A percentile compares a stretch with the other conserved stretches of the same genome.
Conservation (phyloP, 2,113 vertebrate species). For the Osmerus mordax region DNA sequence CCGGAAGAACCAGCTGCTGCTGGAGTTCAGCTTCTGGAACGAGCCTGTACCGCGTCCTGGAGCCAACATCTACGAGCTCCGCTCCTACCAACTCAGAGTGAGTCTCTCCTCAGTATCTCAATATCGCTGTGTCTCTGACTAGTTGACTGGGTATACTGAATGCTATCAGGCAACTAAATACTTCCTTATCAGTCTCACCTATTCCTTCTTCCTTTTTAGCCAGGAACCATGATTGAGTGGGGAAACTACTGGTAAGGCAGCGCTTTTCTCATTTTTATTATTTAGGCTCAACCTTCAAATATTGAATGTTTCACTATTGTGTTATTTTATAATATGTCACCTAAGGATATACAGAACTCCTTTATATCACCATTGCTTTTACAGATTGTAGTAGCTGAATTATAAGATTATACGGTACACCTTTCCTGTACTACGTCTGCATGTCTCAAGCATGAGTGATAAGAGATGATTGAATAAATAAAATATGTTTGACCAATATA, state of each 20-base stretch:
- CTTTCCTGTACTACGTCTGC: conserved; percentile 25
- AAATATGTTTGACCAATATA: not conserved
- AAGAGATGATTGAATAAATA: conserved; percentile 5
- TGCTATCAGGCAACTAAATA: not conserved
- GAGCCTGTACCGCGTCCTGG: conserved; percentile 86
- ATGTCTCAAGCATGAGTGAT: conserved; percentile 36
- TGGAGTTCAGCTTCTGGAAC: conserved; percentile 99
- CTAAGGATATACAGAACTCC: not conserved
- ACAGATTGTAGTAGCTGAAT: conserved; percentile 52
- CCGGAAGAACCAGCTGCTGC: conserved; percentile 88
- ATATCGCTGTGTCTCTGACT: not conserved
- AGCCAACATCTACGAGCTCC: conserved; percentile 94
- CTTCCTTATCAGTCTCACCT: not conserved
- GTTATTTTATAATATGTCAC: not conserved
- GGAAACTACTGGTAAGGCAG: conserved; percentile 93
- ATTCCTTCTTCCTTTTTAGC: conserved; percentile 71
- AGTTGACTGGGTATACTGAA: not conserved
- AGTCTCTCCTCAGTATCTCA: conserved; percentile 44
- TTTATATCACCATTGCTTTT: conserved; percentile 45
- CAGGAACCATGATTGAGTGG: conserved; percentile 99
- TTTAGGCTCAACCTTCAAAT: not conserved
- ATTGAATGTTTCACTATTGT: not conserved
- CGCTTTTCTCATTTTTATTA: not conserved
- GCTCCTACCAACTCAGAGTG: conserved; percentile 94
- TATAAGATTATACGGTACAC: conserved; percentile 40